Evolutionary conservation across 2,797 vertebrate species (phyloP), one percentile per base, ranked within the genome.

Genomic region (Lerista edwardsae): DNA sequence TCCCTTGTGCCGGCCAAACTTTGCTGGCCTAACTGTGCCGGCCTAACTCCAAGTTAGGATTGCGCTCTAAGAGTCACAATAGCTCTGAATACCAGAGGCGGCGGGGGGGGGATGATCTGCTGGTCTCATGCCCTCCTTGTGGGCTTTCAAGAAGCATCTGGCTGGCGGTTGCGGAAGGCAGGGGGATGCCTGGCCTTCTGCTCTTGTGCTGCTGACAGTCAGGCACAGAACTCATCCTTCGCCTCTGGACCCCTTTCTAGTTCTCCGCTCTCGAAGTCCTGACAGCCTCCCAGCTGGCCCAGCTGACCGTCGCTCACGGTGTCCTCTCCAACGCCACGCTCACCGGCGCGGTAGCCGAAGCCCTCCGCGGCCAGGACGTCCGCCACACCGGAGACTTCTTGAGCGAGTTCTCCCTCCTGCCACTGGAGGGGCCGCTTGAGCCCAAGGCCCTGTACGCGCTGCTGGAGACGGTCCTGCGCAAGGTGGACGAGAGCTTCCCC

Each of bases 211-310:
- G 51, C 15, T 3, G 15, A 17, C 51, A 55, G 15, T 55, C 51
- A 12, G 51, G 57, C 29, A 55, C n/a, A 6, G 10, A 55, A 12
- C n/a, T 75, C 59, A 65, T 57, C 64, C 8, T n/a, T n/a, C n/a
- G 29, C 41, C 1, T 21, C 12, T 15, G 29, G 5, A 7, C 12
- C 73, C n/a, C 1, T 61, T 82, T 77, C 1, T 55, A 94, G 93
- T 86, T 83, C 41, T 79, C 88, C 17, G 87, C 91, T 7, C 71
- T 92, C 1, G 71, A 64, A 17, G 69, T 72, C n/a, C 79, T 93
- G 21, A 90, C 88, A 0, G 77, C 83, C 34, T 39, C 73, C 36
- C 93, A 94, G 39, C 55, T 94, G 27, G 86, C 88, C 11, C 86
- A 93, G 61, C 85, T 92, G 11, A 79, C 71, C 3, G 71, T 1